Base-by-base conservation (phyloP, 35 echinoderm and acorn worm species). In the Anneissia japonica region DNA sequence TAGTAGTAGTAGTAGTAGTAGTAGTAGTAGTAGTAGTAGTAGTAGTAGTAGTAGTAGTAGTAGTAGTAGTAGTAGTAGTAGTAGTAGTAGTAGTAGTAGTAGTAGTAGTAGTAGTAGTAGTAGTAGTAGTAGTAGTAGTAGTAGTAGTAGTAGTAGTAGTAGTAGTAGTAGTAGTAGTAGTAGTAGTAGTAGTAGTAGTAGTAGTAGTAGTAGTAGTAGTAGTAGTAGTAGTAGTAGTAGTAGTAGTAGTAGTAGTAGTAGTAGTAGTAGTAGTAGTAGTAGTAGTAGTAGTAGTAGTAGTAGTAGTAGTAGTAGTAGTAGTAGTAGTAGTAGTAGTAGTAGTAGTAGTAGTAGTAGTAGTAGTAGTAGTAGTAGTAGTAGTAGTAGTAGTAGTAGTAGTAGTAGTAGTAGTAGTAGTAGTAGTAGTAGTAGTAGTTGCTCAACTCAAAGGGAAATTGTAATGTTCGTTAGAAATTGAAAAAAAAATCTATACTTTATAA, bases 81-180 rank as follows among this genome's bases (percentile, higher is more conserved):
- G 76, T 14, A 31, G 76, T 77, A 77, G 31, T 11, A 31, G 31
- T 11, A 31, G 76, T 77, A 31, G 76, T 77, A 31, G 76, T 77
- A 31, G 76, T 77, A 31, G 31, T 77, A 31, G 12, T 31, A 77
- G 76, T 77, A 31, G 12, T 77, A 77, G 76, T 14, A 31, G 31
- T 77, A 31, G 76, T 14, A 31, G 76, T 77, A 77, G 31, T 11
- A 31, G 31, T 11, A 31, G 76, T 77, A 31, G 76, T 77, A 31
- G 76, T 77, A 31, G 76, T 77, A 31, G 76, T 77, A 31, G 76
- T 77, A 31, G 76, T 77, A 31, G 31, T 77, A 29, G 76, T 77
- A 31, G 12, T 31, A 77, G 76, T 14, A 77, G 76, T 77, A 77
- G 76, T 14, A 31, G 76, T 14, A 31, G 76, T 77, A 77, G 31